A percentile compares a stretch with the other conserved stretches of the same genome.
Evolutionary conservation across 1,140 invertebrate genomes (phyloP).

Genomic region (Cyphomyrmex costatus): DNA sequence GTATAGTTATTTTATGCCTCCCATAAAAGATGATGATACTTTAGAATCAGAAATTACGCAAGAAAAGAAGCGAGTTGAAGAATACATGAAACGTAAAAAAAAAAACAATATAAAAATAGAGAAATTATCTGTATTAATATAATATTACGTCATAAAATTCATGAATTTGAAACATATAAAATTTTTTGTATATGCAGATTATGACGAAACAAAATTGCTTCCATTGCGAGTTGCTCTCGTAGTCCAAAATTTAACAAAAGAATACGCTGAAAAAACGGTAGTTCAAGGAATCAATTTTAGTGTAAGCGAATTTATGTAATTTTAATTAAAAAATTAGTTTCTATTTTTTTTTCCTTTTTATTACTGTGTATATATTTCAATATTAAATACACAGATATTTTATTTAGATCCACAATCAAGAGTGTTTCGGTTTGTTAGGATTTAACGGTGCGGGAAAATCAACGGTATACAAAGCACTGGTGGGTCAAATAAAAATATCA

Average conservation of each 20-base stretch:
- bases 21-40: background rate
- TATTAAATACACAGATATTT: slow-evolving; percentile 28
- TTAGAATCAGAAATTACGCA: slow-evolving; percentile 24
- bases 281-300: slow-evolving; percentile 67
- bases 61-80: slow-evolving; percentile 60
- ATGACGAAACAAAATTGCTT: slow-evolving; percentile 51
- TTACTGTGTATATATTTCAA: background rate
- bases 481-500: slow-evolving; percentile 90
- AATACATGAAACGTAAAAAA: slow-evolving; percentile 64
- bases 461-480: slow-evolving; percentile 95
- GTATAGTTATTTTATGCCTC: background rate
- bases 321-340: background rate
- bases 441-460: slow-evolving; percentile 94
- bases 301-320: slow-evolving; percentile 47
- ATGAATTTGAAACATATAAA: background rate
- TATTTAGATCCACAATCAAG: slow-evolving; percentile 87
- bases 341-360: background rate
- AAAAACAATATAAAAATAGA: background rate
- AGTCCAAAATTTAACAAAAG: slow-evolving; percentile 64
- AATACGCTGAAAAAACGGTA: slow-evolving; percentile 33
- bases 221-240: slow-evolving; percentile 52
- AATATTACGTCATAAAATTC: background rate
- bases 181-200: slow-evolving; percentile 28
- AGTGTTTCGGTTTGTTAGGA: slow-evolving; percentile 96
- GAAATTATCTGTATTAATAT: slow-evolving; percentile 20